Base-by-base conservation (phyloP, 2,888 invertebrate genomes). In the Ernsta delagoae region DNA sequence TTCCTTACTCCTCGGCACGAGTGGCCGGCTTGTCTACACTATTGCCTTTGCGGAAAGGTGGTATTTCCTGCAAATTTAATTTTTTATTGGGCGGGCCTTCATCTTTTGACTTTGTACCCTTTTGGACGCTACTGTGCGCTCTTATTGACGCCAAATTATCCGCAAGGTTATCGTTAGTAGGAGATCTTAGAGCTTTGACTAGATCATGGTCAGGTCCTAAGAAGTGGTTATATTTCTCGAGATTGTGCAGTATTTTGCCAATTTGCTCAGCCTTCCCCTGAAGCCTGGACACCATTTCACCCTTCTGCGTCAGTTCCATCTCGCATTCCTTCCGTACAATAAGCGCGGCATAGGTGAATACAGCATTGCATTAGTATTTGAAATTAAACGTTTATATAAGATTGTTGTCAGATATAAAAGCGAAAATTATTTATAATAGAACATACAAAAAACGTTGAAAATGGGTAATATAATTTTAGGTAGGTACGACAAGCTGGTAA, bases 211-310 rank as follows among this genome's bases (percentile, higher is more conserved):
- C 93, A 69, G 94, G 86, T 83, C 95, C 96, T 88, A 95, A 88
- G 83, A 96, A 94, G 84, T 96, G 95, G 90, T 96, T 96, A 91
- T 96, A 97, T 94, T 97, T 97, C 94, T 98, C 97, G 86, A 98
- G 95, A 93, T 97, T 98, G 94, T 96, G 96, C 80, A 98, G 95
- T 88, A 98, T 97, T 94, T 97, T 97, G 93, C 98, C 98, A 92
- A 99, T 98, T 93, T 98, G 98, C 86, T 97, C 97, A 79, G 98
- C 98, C 95, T 98, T 99, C 83, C 96, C 97, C 93, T 99, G 99
- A 80, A 99, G 96, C 82, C 98, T 96, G 88, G 97, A 96, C 82
- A 99, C 98, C 96, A 98, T 96, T 94, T 98, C 98, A 81, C 98
- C 98, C 92, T 99, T 99, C 94, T 98, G 98, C 83, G 98, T 98